Conservation (phyloP, 2,113 vertebrate genomes). For the Hydrochoerus hydrochaeris region DNA sequence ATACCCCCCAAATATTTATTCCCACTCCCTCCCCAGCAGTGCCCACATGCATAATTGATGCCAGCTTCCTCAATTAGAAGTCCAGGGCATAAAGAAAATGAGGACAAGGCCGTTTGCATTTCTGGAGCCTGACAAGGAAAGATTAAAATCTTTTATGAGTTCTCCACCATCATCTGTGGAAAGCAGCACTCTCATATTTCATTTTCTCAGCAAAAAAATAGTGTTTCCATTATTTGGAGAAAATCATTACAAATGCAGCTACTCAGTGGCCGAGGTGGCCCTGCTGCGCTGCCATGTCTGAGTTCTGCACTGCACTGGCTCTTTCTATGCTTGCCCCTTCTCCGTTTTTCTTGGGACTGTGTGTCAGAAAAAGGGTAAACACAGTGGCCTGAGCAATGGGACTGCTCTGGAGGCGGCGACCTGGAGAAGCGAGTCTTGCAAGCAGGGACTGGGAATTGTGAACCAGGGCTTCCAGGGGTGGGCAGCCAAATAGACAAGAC, state of each 20-base stretch:
- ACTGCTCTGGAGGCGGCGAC: background rate
- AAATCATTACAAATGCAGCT: constrained; percentile 66
- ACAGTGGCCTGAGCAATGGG: background rate
- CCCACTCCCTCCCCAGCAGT: constrained; percentile 76
- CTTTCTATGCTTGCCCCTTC: background rate
- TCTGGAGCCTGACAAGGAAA: constrained; percentile 74
- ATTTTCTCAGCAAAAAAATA: constrained; percentile 64
- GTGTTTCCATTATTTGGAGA: constrained; percentile 71
- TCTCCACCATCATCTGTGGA: constrained; percentile 69
- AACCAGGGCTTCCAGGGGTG: background rate
- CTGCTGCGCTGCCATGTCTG: background rate
- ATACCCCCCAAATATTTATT: constrained; percentile 85
- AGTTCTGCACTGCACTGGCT: background rate
- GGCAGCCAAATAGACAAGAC: background rate
- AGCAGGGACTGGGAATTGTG: background rate
- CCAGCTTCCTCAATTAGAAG: constrained; percentile 81
- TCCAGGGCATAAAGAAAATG: constrained; percentile 78
- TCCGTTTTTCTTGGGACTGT: background rate
- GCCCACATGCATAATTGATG: constrained; percentile 85
- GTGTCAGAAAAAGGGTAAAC: background rate
- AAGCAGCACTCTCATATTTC: background rate
- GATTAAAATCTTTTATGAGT: constrained; percentile 67
- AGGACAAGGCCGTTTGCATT: constrained; percentile 77
- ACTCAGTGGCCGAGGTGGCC: background rate
- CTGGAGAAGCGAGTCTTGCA: background rate